phyloP scores from a whole-genome alignment of 1,140 invertebrate genomes.

The Condylostylus longicornis region DNA sequence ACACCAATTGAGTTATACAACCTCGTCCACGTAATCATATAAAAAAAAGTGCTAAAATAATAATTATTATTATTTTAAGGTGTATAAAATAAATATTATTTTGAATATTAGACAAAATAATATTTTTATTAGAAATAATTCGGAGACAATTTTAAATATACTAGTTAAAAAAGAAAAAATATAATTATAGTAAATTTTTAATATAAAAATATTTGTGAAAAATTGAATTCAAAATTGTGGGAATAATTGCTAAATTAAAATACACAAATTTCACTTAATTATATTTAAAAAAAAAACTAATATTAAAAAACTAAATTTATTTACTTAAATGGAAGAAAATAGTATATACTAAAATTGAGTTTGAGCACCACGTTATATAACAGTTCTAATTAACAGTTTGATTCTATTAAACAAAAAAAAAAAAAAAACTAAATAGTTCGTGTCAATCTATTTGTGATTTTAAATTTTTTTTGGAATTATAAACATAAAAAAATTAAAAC shows the following conservation, averaged over 20 bases:
- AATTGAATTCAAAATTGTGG: background rate
- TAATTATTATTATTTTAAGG: background rate
- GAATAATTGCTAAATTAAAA: background rate
- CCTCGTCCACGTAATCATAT: background rate
- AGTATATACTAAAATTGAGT: no score
- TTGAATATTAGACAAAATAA: background rate
- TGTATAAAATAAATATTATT: conserved; percentile 1
- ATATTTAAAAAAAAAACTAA: background rate
- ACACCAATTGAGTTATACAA: background rate
- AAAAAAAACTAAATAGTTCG: background rate
- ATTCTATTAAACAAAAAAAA: background rate
- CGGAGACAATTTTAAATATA: background rate
- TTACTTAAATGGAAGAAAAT: no score
- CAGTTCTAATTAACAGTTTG: background rate
- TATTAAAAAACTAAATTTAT: no score
- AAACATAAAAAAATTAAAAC: no score
- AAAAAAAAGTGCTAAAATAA: background rate
- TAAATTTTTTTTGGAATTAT: no score
- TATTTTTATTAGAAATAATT: background rate
- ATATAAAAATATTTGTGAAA: background rate
- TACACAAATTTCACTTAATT: background rate
- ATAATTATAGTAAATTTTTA: background rate
- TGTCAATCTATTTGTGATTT: background rate
- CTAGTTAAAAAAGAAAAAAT: background rate
- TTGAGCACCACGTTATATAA: no score